A percentile compares a stretch with the other conserved stretches of the same genome.
Conservation (phyloP, 2,888 invertebrate species). For the Lacanobia oleracea region DNA sequence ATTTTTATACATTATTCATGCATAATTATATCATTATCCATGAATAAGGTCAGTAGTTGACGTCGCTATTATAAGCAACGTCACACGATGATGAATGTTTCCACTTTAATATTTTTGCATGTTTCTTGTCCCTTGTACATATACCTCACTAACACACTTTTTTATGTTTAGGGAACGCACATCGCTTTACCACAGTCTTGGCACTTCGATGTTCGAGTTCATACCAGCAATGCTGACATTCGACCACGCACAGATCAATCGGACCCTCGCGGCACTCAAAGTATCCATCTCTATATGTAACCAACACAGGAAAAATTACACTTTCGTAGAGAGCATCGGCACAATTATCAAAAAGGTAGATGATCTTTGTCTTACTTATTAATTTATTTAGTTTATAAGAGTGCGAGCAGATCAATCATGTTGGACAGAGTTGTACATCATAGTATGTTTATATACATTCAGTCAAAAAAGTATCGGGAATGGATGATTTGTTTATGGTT, state of each 20-base stretch:
- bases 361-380: neutral
- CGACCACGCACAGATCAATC: constrained; percentile 94
- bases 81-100: neutral
- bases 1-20: neutral
- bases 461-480: too few relatives aligned
- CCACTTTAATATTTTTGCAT: neutral
- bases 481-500: too few relatives aligned
- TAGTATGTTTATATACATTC: too few relatives aligned
- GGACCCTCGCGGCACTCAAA: constrained; percentile 94
- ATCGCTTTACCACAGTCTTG: constrained; percentile 98
- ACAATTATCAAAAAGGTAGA: constrained; percentile 92
- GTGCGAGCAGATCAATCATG: neutral
- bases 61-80: neutral
- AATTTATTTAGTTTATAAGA: constrained; percentile 6
- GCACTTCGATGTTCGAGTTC: constrained; percentile 96
- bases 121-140: neutral
- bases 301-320: constrained; percentile 92
- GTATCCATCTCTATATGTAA: constrained; percentile 95
- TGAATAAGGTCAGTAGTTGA: neutral
- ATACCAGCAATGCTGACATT: constrained; percentile 98
- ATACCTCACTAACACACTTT: constrained; percentile 4
- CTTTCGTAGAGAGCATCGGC: constrained; percentile 95
- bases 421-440: neutral
- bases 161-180: constrained; percentile 91
- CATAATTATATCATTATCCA: neutral